Evolutionary conservation across 30 jellyfish, hydroid and myxozoan genomes (phyloP).

Genomic region (Aurelia sp.): DNA sequence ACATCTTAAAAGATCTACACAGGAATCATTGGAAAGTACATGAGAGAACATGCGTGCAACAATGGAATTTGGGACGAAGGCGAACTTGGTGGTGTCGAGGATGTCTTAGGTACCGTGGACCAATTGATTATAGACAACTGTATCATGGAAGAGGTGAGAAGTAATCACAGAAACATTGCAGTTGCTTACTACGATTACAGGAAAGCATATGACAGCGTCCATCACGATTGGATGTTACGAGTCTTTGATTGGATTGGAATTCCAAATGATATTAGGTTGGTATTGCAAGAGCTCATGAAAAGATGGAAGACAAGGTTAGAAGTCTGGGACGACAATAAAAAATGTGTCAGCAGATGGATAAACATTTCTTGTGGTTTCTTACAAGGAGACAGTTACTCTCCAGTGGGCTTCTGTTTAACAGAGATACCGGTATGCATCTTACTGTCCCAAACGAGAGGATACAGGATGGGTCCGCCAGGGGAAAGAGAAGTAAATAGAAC

Average conservation of each 20-base stretch:
- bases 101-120: constrained; percentile 10
- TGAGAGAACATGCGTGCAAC: constrained; percentile 35
- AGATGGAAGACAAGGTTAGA: constrained; percentile 18
- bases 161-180: background rate
- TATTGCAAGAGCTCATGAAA: background rate
- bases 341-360: constrained; percentile 39
- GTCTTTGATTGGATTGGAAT: constrained; percentile 5
- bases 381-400: constrained; percentile 49
- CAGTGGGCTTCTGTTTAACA: constrained; percentile 33
- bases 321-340: constrained; percentile 8
- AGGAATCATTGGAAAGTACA: constrained; percentile 6
- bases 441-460: no score
- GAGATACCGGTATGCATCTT: no score
- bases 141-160: constrained; percentile 5
- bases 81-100: constrained; percentile 9
- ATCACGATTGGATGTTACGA: constrained; percentile 7
- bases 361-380: constrained; percentile 28
- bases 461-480: no score
- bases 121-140: constrained; percentile 7
- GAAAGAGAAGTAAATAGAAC: no score
- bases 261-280: constrained; percentile 5
- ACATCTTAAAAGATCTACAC: background rate
- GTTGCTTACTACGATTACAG: background rate
- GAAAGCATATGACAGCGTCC: background rate
- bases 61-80: constrained; percentile 18